Conservation (phyloP, 1,140 invertebrate genomes). For the silkworm (Bombyx mori) region ASM3026992v2 NC_085126.1:12444501-12445000, state of each 20-base stretch:
- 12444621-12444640: not conserved
- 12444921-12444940: no score
- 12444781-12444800: slow-evolving; percentile 92
- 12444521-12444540: no score
- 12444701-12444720: slow-evolving; percentile 95
- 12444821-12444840: slow-evolving; percentile 93
- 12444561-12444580: not conserved
- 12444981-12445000: no score
- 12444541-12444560: not conserved
- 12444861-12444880: slow-evolving; percentile 87
- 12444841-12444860: slow-evolving; percentile 77
- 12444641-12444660: not conserved
- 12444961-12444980: no score
- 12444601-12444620: not conserved
- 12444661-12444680: not conserved
- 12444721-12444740: slow-evolving; percentile 95
- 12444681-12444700: slow-evolving; percentile 66
- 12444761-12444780: slow-evolving; percentile 86
- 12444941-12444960: no score
- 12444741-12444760: slow-evolving; percentile 88
- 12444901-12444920: slow-evolving; percentile 67
- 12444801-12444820: slow-evolving; percentile 90
- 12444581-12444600: no score
- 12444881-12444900: slow-evolving; percentile 92
- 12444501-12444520: not conserved